Conservation (phyloP, 2,113 vertebrate species). For the Cynopterus brachyotis region DNA sequence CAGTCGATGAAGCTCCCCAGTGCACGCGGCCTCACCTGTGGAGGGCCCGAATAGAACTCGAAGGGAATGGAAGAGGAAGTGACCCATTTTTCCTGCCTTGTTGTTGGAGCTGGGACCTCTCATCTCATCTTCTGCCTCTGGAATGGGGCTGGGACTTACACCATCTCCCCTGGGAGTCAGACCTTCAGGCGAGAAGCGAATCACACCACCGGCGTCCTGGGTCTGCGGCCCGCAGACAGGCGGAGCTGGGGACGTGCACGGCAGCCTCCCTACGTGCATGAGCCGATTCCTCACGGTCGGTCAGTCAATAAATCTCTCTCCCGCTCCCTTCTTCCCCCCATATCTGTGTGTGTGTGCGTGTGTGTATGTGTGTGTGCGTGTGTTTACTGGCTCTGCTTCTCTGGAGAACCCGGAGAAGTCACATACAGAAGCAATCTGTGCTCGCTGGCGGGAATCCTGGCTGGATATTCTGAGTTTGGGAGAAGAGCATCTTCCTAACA, state of each 20-base stretch:
- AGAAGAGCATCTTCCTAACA: not conserved
- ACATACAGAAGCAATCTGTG: not conserved
- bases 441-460: not conserved
- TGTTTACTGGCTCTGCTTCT: not conserved
- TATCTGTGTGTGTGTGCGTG: not conserved
- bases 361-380: too few species aligned
- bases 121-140: not conserved
- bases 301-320: not conserved
- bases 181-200: not conserved
- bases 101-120: not conserved
- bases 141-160: not conserved
- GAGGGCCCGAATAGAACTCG: not conserved
- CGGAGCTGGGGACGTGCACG: not conserved
- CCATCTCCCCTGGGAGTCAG: not conserved
- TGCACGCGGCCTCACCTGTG: not conserved
- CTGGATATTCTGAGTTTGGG: not conserved
- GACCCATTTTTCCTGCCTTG: not conserved
- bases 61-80: not conserved
- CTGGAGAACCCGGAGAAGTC: not conserved
- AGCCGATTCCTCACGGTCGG: not conserved
- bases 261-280: not conserved
- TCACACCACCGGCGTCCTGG: not conserved
- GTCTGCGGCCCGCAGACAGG: not conserved
- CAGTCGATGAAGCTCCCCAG: not conserved
- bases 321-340: too few species aligned